These are phyloP conservation scores for Octodonta nipae DNA, from an alignment of 2,888 invertebrate genomes.

Conservation along the genomic window DNA sequence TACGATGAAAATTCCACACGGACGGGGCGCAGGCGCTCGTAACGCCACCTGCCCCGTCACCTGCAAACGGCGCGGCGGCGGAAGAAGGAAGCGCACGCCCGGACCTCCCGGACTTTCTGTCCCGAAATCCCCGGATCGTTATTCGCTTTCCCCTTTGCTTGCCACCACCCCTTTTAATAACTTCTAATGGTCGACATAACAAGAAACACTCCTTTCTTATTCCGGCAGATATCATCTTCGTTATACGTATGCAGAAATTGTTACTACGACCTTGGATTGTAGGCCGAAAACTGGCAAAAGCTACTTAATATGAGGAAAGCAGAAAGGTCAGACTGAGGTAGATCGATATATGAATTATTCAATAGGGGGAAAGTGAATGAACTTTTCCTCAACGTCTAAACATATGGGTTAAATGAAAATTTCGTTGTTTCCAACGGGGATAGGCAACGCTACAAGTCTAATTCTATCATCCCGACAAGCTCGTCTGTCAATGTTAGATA, in stretches of 20 bases:
- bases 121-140: constrained; percentile 34
- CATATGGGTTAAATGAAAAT: constrained; percentile 34
- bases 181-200: constrained; percentile 29
- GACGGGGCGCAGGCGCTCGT: constrained; percentile 11
- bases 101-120: constrained; percentile 20
- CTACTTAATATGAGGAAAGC: constrained; percentile 37
- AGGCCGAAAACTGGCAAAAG: constrained; percentile 22
- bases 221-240: no score
- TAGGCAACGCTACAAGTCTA: no score
- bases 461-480: no score
- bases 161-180: constrained; percentile 32
- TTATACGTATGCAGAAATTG: constrained; percentile 12
- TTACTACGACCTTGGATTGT: constrained; percentile 25
- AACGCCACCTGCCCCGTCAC: constrained; percentile 18
- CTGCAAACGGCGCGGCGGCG: constrained; percentile 18
- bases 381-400: constrained; percentile 32
- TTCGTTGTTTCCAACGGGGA: constrained; percentile 14
- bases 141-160: constrained; percentile 34
- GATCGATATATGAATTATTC: constrained; percentile 39
- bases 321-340: constrained; percentile 37
- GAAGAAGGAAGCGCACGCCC: constrained; percentile 11
- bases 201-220: constrained; percentile 15
- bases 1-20: constrained; percentile 6
- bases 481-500: no score
- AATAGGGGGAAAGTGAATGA: constrained; percentile 39